These are phyloP conservation scores for Dasysyrphus albostriatus DNA, from an alignment of 2,888 invertebrate genomes.

Conservation along the genomic window DNA sequence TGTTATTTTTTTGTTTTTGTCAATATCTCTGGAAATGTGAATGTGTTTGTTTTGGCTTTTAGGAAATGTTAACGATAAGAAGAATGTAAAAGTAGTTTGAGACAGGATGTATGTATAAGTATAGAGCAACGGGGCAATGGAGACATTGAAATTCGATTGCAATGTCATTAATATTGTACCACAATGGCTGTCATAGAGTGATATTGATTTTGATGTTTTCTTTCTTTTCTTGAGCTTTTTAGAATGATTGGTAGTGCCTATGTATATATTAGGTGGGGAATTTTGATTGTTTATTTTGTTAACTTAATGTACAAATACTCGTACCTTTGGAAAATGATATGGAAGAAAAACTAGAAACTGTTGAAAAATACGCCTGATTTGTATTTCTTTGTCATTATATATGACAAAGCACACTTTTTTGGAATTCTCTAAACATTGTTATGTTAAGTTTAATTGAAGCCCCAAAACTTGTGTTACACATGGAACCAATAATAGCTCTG, in stretches of 20 bases:
- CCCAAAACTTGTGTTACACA: too few relatives aligned
- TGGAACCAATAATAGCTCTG: too few relatives aligned
- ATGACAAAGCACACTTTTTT: too few relatives aligned
- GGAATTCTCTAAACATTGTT: too few relatives aligned
- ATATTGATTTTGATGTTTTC: slow-evolving; percentile 36
- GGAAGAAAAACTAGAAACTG: too few relatives aligned
- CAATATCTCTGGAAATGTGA: slow-evolving; percentile 57
- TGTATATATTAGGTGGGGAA: background rate
- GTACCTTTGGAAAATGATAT: too few relatives aligned
- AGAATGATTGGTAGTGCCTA: background rate
- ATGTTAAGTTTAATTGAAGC: too few relatives aligned
- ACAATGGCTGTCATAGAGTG: slow-evolving; percentile 52
- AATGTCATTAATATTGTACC: slow-evolving; percentile 66
- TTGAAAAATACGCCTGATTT: too few relatives aligned
- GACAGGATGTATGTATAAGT: background rate
- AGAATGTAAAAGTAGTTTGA: slow-evolving; percentile 47
- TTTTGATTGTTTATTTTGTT: too few relatives aligned
- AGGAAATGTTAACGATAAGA: slow-evolving; percentile 54
- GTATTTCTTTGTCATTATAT: too few relatives aligned
- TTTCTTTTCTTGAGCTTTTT: slow-evolving; percentile 4
- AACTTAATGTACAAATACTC: too few relatives aligned
- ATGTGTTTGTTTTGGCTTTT: slow-evolving; percentile 71
- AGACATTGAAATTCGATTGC: slow-evolving; percentile 67
- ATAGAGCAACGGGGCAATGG: slow-evolving; percentile 21
- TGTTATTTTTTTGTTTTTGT: slow-evolving; percentile 18